Conservation (phyloP, 2,113 vertebrate species). For the Nicator chloris region DNA sequence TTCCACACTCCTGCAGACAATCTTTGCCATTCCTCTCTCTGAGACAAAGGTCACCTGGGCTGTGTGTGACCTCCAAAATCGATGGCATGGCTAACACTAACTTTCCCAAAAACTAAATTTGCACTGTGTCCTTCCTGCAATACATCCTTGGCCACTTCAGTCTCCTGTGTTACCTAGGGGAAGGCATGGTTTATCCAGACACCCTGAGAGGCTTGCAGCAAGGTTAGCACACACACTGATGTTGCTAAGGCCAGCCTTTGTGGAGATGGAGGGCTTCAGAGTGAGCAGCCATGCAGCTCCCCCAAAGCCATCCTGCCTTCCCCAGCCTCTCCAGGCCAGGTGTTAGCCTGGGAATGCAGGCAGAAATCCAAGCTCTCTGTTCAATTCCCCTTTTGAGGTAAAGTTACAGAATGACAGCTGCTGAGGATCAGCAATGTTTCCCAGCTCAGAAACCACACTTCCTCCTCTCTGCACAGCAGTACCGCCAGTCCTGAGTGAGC, state of each 20-base stretch:
- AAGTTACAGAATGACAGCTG: not conserved
- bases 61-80: not conserved
- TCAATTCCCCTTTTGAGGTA: not conserved
- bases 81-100: not conserved
- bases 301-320: not conserved
- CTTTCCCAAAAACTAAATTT: not conserved
- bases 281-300: not conserved
- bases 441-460: not conserved
- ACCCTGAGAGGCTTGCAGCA: not conserved
- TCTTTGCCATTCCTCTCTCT: not conserved
- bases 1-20: not conserved
- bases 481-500: not conserved
- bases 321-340: not conserved
- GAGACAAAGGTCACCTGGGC: not conserved
- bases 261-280: not conserved
- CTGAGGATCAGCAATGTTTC: not conserved
- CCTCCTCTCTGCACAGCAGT: fast-evolving
- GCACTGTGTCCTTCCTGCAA: not conserved
- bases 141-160: not conserved
- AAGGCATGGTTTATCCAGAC: not conserved
- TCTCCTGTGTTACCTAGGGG: fast-evolving
- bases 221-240: not conserved
- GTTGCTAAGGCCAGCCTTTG: not conserved
- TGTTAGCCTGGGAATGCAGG: not conserved
- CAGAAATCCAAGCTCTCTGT: not conserved